These are phyloP conservation scores for Montifringilla adamsi DNA, from an alignment of 2,113 vertebrate species.

Conservation along the genomic window DNA sequence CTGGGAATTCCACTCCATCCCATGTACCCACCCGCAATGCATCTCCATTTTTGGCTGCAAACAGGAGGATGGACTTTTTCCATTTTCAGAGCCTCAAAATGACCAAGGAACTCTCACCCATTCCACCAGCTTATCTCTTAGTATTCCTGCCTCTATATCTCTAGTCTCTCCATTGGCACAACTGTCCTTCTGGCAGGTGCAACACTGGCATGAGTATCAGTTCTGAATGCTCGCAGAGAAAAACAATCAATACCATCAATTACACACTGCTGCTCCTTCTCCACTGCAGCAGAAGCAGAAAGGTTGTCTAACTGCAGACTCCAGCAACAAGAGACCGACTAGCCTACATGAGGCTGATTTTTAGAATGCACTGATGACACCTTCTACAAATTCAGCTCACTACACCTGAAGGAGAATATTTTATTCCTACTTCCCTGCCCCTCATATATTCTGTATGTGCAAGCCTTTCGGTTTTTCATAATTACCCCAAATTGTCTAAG, in stretches of 20 bases:
- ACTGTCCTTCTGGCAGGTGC: background rate
- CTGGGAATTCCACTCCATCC: background rate
- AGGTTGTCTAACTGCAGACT: background rate
- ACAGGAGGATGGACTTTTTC: background rate
- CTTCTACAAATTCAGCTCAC: background rate
- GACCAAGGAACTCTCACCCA: background rate
- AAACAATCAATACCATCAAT: background rate
- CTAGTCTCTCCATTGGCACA: background rate
- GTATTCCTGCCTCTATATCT: background rate
- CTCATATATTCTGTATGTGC: no score
- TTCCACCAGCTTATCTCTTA: background rate
- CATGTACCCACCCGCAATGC: fast-evolving
- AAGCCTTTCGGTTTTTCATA: background rate
- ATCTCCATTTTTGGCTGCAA: background rate
- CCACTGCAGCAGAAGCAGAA: background rate
- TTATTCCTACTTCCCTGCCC: background rate
- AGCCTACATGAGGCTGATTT: background rate
- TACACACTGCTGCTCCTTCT: background rate
- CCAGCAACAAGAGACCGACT: background rate
- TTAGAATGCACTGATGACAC: background rate
- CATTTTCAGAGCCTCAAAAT: background rate
- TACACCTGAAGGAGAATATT: background rate
- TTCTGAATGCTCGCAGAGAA: background rate
- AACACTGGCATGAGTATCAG: fast-evolving
- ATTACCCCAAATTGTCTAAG: background rate